Evolutionary conservation across 2,113 vertebrate species (phyloP), one percentile per base, ranked within the genome.

Genomic region (Bubo bubo): DNA sequence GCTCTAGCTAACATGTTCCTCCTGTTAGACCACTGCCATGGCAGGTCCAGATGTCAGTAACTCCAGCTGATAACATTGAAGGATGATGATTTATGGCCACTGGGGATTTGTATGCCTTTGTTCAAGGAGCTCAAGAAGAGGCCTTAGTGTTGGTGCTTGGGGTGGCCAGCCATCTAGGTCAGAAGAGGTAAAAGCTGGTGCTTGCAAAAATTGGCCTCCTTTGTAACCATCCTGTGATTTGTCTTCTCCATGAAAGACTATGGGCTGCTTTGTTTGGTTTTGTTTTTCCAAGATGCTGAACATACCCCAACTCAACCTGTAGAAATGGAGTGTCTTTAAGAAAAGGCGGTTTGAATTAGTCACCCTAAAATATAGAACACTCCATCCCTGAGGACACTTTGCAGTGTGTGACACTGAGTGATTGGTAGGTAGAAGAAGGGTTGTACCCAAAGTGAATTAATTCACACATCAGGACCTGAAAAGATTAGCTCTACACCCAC

Each of bases 301-400:
- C 77, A 82, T 85, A 67, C 22, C 64, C 89, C 22, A 62, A 14
- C 62, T 89, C 45, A 89, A 82, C 83, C 84, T 97, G 70, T 66
- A 66, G 93, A 60, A 43, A 34, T 63, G n/a, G 56, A 81, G 6
- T 2, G 12, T 88, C 82, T 88, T 93, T 45, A 80, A 86, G 83
- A 76, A 70, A 95, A 95, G 62, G 59, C 8, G 3, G 49, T 80
- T 97, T 94, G 94, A 84, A 86, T 95, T 96, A 97, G 72, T 32
- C 27, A 84, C 14, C 63, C 72, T 89, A 56, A 86, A 91, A 71
- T 74, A 71, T 4, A 81, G 82, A 95, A 72, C 56, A 67, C 39
- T 49, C 39, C 41, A 18, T 43, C 83, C 74, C 60, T 22, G 32
- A 90, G 79, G 71, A 87, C 20, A 4, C 26, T 81, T 89, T 12